Evolutionary conservation across 2,113 vertebrate genomes (phyloP).

Genomic region (Pterophyllum scalare): DNA sequence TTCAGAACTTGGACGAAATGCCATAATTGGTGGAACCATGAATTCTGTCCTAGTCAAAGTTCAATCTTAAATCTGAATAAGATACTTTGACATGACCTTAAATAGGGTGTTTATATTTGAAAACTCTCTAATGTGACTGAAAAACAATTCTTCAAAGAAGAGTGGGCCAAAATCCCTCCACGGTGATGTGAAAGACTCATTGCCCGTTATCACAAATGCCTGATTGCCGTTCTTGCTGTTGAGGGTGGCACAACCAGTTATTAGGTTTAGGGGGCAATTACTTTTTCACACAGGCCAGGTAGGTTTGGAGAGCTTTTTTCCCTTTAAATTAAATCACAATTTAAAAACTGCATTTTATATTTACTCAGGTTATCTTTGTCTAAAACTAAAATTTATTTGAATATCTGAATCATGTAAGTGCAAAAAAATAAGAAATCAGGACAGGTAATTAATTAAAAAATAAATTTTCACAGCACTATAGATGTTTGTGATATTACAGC

Average conservation of each 20-base stretch:
- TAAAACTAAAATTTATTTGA: no score
- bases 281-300: neutral
- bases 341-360: neutral
- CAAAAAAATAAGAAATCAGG: no score
- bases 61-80: no score
- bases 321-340: neutral
- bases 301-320: neutral
- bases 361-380: neutral
- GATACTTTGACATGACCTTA: no score
- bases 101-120: neutral
- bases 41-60: neutral
- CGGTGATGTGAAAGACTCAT: neutral
- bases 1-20: neutral
- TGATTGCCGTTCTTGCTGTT: neutral
- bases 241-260: neutral
- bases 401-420: no score
- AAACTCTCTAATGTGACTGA: neutral
- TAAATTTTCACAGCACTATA: no score
- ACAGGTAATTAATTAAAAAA: no score
- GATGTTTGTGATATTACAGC: no score
- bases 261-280: neutral
- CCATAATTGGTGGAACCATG: neutral
- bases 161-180: neutral
- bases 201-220: neutral
- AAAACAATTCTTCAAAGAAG: neutral